Conservation (phyloP, 2,113 vertebrate genomes). For the Phalacrocorax aristotelis region DNA sequence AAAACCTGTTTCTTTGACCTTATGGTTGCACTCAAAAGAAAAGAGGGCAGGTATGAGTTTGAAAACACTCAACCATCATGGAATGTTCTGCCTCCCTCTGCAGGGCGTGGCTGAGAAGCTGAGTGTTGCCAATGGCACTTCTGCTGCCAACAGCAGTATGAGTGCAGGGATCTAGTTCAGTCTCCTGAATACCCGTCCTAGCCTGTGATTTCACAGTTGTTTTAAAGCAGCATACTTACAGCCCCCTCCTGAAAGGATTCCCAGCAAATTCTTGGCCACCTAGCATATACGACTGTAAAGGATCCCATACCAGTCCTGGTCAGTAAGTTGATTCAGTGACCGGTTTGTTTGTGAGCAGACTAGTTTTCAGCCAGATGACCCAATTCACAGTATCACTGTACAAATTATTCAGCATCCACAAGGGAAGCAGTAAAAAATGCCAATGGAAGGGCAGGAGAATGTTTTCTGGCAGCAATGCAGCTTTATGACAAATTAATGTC, state of each 20-base stretch:
- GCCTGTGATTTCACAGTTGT: neutral
- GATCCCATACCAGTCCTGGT: neutral
- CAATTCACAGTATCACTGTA: neutral
- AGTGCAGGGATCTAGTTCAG: neutral
- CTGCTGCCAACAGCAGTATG: neutral
- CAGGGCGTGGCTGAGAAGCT: neutral
- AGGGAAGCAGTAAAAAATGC: neutral
- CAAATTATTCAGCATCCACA: neutral
- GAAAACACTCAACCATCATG: neutral
- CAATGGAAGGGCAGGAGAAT: neutral
- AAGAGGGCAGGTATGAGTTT: neutral
- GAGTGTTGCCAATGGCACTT: neutral
- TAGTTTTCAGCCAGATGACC: neutral
- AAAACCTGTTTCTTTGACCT: neutral
- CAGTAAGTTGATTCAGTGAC: neutral
- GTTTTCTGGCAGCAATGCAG: neutral
- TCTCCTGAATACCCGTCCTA: accelerated
- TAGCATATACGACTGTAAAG: neutral
- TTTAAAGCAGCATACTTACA: neutral
- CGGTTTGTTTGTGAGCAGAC: neutral
- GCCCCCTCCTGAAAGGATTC: neutral
- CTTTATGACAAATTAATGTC: neutral
- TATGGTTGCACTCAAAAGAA: neutral
- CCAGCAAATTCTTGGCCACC: neutral
- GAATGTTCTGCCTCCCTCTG: neutral